Evolutionary conservation across 2,797 vertebrate species (phyloP), one percentile per base, ranked within the genome.

Genomic region (Luscinia luscinia): DNA sequence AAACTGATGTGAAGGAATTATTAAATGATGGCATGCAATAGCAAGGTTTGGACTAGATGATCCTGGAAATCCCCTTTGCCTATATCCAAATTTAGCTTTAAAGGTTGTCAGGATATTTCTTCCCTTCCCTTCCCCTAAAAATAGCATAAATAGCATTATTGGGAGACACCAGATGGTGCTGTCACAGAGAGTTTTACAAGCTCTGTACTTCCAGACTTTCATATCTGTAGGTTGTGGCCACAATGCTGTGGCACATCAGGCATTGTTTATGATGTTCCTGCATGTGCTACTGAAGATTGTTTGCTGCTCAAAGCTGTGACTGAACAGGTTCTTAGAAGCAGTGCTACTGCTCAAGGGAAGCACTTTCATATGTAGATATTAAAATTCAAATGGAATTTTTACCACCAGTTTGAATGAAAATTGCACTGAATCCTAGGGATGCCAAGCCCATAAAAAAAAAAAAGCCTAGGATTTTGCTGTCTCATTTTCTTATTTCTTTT

Each of bases 91-190:
- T 16, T 54, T 74, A 54, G 28, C 68, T 85, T 79, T 87, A 38
- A 54, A 80, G 40, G 21, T 45, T 77, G 61, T 17, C 32, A 54
- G 57, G 49, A 7, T 68, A 52, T 84, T 89, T 89, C 9, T 77
- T 87, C n/a, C 8, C 45, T 68, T 66, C 48, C 34, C 23, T 34
- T 77, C 26, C 16, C 12, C 58, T 77, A 77, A 90, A 93, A 93
- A 62, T 48, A 84, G 70, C 81, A 62, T 26, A 76, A 84, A 55
- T 28, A 82, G n/a, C 73, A 85, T 69, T 84, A 51, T 4, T 74
- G 38, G 72, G 68, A 87, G 68, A 54, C 75, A 89, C 15, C 67
- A 95, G 89, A 83, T 4, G 15, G 61, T 89, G 81, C 93, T 85
- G 64, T 61, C 76, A 70, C 49, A 68, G 62, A 23, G 23, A 77